A percentile compares a stretch with the other conserved stretches of the same genome.
Evolutionary conservation across 2,888 invertebrate genomes (phyloP).

Genomic region (Parnassius apollo): DNA sequence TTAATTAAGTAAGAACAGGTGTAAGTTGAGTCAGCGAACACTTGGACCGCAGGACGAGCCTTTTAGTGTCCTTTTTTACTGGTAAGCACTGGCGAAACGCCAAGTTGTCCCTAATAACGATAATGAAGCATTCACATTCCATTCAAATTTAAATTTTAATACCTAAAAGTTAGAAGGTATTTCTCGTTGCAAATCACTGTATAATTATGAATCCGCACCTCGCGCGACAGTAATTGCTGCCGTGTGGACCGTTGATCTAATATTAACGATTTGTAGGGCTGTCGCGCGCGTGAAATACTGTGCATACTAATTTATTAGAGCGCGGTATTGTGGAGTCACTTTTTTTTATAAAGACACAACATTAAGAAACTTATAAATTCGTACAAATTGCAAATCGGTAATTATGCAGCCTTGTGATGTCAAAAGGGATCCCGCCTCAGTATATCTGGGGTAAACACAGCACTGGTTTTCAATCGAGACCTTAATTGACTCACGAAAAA

Average conservation of each 20-base stretch:
- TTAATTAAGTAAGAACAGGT: conserved; percentile 1
- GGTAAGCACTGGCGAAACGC: neutral
- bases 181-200: neutral
- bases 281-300: neutral
- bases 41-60: neutral
- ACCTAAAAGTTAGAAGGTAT: neutral
- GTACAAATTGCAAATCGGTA: no score
- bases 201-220: neutral
- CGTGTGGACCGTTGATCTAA: conserved; percentile 9
- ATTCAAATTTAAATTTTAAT: neutral
- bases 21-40: neutral
- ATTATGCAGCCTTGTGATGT: no score
- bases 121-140: neutral
- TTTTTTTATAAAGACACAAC: no score
- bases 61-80: neutral
- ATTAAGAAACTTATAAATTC: no score
- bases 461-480: no score
- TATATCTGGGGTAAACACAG: no score
- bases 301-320: neutral
- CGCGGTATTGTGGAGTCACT: no score
- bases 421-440: no score
- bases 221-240: neutral
- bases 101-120: neutral
- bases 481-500: no score
- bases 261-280: conserved; percentile 13